Evolutionary conservation across 37 sponge, comb jelly and placozoan species (phyloP).

Genomic region (Diacarnus erythraeanus): DNA sequence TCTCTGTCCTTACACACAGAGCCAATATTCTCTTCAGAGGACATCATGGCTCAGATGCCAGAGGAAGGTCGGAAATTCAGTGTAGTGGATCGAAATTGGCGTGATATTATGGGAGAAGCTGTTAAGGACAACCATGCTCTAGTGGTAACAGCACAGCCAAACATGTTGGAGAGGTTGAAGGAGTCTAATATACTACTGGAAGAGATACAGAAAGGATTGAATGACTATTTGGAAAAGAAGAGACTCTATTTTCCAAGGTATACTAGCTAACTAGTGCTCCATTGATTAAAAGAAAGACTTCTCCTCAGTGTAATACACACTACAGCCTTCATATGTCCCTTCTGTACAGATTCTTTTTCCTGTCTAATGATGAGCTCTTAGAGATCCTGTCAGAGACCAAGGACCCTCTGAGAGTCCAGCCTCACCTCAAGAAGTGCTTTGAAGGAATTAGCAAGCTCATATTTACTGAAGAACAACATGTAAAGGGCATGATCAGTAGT

Average conservation of each 20-base stretch:
- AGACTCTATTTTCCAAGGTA: slow-evolving; percentile 94
- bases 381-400: slow-evolving; percentile 97
- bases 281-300: neutral
- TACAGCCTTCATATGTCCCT: neutral
- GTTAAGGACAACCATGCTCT: slow-evolving; percentile 85
- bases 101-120: slow-evolving; percentile 88
- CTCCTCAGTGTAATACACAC: too few relatives aligned
- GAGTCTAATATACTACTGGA: slow-evolving; percentile 91
- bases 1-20: slow-evolving; percentile 43
- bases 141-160: slow-evolving; percentile 71
- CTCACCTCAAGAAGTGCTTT: slow-evolving; percentile 97
- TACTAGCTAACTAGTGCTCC: too few relatives aligned
- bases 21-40: slow-evolving; percentile 96
- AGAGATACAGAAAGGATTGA: slow-evolving; percentile 97
- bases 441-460: slow-evolving; percentile 93
- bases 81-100: slow-evolving; percentile 90
- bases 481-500: slow-evolving; percentile 91
- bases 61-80: slow-evolving; percentile 97
- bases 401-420: slow-evolving; percentile 93
- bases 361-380: slow-evolving; percentile 95
- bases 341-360: slow-evolving; percentile 79
- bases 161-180: slow-evolving; percentile 80
- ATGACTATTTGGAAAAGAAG: slow-evolving; percentile 98
- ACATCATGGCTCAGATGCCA: slow-evolving; percentile 99
- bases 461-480: slow-evolving; percentile 91